Percentiles rank a stretch among this genome's conserved stretches.
These are phyloP conservation scores for Passer montanus DNA, from an alignment of 2,113 vertebrate species.

Conservation along the genomic window DNA sequence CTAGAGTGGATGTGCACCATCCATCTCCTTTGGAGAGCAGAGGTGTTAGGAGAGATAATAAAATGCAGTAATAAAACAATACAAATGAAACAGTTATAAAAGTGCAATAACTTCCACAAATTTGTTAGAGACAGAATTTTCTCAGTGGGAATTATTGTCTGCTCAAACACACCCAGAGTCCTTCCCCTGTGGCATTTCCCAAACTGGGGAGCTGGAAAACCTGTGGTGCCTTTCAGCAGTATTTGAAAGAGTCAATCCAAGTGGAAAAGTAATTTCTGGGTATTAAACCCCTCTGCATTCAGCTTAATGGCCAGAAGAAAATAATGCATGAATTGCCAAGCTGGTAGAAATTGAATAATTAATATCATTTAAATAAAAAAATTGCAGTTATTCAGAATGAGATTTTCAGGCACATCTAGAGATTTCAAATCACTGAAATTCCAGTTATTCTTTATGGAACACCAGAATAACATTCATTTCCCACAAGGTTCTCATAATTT, in stretches of 20 bases:
- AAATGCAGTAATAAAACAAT: constrained; percentile 3
- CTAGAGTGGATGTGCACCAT: background rate
- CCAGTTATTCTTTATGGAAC: background rate
- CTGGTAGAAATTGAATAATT: background rate
- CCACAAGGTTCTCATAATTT: background rate
- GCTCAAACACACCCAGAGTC: background rate
- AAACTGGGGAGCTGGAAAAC: background rate
- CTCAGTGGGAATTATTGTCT: background rate
- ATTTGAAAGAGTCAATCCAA: background rate
- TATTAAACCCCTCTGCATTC: background rate
- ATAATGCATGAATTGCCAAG: background rate
- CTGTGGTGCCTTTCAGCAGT: background rate
- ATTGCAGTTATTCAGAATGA: fast-evolving
- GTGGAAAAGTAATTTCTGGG: background rate
- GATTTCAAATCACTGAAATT: background rate
- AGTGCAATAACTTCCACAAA: background rate
- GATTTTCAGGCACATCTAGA: background rate
- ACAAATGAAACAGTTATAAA: background rate
- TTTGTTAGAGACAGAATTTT: background rate
- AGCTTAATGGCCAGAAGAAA: background rate
- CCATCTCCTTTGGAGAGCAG: background rate
- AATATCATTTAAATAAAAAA: background rate
- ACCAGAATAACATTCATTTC: background rate
- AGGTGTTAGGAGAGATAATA: background rate
- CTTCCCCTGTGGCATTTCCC: background rate